A percentile compares a stretch with the other conserved stretches of the same genome.
phyloP scores from a whole-genome alignment of 2,797 vertebrate species.

The Ptychobarbus kaznakovi region DNA sequence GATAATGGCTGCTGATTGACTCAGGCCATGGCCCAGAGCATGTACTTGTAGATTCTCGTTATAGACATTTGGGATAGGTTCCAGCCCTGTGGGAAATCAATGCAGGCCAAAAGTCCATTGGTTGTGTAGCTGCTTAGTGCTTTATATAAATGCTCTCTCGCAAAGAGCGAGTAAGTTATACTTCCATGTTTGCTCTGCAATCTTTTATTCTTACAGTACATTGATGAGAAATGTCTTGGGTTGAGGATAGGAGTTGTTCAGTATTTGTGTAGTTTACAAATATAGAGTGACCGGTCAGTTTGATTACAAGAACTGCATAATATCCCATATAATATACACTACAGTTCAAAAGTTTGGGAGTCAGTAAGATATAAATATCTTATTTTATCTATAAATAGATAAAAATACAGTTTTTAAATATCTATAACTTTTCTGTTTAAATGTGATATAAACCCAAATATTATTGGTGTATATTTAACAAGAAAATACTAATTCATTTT shows the following conservation, averaged over 20 bases:
- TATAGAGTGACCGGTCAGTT: not conserved
- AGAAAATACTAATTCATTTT: not conserved
- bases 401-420: not conserved
- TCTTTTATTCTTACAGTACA: slow-evolving; percentile 1
- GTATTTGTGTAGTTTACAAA: not conserved
- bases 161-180: not conserved
- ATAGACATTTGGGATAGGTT: slow-evolving; percentile 56
- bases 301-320: not conserved
- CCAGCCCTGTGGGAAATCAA: slow-evolving; percentile 53
- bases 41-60: slow-evolving; percentile 54
- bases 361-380: not conserved
- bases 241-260: not conserved
- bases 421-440: not conserved
- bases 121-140: slow-evolving; percentile 28
- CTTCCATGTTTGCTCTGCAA: not conserved
- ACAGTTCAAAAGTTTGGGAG: not conserved
- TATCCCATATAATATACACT: too few species aligned
- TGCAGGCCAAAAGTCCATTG: slow-evolving; percentile 55
- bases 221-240: not conserved
- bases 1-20: slow-evolving; percentile 67
- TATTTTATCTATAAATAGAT: too few species aligned
- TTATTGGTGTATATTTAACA: not conserved
- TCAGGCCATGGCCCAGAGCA: slow-evolving; percentile 52
- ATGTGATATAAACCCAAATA: not conserved
- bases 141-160: slow-evolving; percentile 45